Conservation (phyloP, 1,140 invertebrate genomes). For the Archivesica marissinica region DNA sequence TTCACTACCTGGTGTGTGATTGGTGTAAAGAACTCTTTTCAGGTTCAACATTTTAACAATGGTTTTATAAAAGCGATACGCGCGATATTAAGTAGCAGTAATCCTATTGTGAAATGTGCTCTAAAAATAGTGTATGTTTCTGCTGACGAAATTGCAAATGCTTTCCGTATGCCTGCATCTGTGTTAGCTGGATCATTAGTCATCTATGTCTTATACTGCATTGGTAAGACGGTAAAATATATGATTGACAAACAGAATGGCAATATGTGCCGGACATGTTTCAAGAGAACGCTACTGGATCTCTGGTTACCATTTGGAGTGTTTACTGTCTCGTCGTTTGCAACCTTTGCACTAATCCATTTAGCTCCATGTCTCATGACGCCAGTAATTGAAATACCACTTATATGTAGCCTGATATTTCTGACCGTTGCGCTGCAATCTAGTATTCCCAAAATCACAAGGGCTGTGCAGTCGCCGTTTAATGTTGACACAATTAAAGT, state of each 20-base stretch:
- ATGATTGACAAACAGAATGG: not conserved
- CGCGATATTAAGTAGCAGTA: not conserved
- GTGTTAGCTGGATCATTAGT: not conserved
- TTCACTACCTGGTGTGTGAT: slow-evolving; percentile 52
- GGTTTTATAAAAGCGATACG: not conserved
- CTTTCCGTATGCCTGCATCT: not conserved
- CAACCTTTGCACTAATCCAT: not conserved
- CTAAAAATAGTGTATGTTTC: slow-evolving; percentile 1
- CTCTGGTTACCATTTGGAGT: slow-evolving; percentile 41
- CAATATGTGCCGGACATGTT: slow-evolving; percentile 12
- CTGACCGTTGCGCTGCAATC: slow-evolving; percentile 13
- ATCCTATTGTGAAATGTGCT: not conserved
- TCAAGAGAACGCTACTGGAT: slow-evolving; percentile 16
- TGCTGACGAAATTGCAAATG: slow-evolving; percentile 30
- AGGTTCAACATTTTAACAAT: slow-evolving; percentile 5
- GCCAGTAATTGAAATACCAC: slow-evolving; percentile 11
- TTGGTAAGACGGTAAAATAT: slow-evolving; percentile 11
- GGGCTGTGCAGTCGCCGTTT: not conserved
- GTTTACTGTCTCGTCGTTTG: not conserved
- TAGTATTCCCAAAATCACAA: not conserved
- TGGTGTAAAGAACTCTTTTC: slow-evolving; percentile 31
- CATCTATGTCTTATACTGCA: slow-evolving; percentile 31
- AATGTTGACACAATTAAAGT: not conserved
- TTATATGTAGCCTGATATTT: slow-evolving; percentile 7
- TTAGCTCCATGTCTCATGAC: not conserved